Evolutionary conservation across 2,113 vertebrate species (phyloP), one percentile per base, ranked within the genome.

Genomic region (Petaurus breviceps): DNA sequence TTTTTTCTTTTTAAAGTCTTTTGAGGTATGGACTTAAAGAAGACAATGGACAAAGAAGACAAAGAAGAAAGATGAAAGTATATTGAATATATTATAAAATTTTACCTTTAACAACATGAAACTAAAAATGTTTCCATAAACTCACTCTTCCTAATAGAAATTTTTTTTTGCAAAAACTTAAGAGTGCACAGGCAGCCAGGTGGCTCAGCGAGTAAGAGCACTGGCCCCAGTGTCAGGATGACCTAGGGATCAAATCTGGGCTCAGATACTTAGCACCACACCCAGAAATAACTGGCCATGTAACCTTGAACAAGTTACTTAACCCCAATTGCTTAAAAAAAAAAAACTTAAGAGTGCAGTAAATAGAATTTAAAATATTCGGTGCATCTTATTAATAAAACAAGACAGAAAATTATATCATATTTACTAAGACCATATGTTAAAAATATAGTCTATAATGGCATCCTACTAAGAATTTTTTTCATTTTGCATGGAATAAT

Each of bases 71-170:
- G 46, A 57, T 37, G 57, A 95, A 96, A 91, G 94, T 31, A 52
- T 91, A 50, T 97, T 95, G 97, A 95, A 97, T 97, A 97, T 53
- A 43, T 97, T 97, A 94, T 91, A 57, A 23, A 91, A 92, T 19
- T 37, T 26, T 95, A 96, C 46, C 26, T 91, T 96, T 92, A 19
- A 94, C 95, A 97, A 95, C 52, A 92, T 28, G 12, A 97, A 95
- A 93, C 8, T 51, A 28, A 49, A 93, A 94, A 90, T 37, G 6
- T 50, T 0, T 94, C 3, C 68, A 53, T 92, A 22, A n/a, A 28
- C 77, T 96, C 23, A 37, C 37, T 1, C 51, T 53, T 95, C 47
- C 51, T 1, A 50, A 46, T 47, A 68, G 26, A 0, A 22, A 37
- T 8, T 25, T 92, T 26, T 93, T 37, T 54, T 90, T 93, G 31